Percentiles rank a stretch among this genome's conserved stretches.
Conservation (phyloP, 2,797 vertebrate genomes). For the Nothura maculosa region DNA sequence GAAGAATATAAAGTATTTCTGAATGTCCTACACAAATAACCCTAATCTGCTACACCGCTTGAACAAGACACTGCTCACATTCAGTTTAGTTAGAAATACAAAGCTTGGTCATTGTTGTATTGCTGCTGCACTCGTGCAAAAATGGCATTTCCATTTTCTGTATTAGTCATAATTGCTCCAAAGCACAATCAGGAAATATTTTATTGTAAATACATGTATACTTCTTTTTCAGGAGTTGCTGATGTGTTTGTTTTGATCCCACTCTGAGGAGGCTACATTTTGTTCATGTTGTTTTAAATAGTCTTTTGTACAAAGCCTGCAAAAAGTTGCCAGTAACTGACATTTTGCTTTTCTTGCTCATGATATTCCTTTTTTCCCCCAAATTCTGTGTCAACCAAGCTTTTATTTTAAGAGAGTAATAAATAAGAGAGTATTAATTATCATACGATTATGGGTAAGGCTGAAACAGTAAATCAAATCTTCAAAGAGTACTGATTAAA, state of each 20-base stretch:
- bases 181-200: background rate
- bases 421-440: too few relatives aligned
- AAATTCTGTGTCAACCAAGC: background rate
- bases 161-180: background rate
- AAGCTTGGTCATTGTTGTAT: background rate
- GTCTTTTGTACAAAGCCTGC: background rate
- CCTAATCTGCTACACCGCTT: background rate
- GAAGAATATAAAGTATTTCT: background rate
- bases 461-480: background rate
- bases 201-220: background rate
- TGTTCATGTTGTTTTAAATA: background rate
- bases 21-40: background rate
- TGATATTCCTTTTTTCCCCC: background rate
- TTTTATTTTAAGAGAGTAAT: background rate
- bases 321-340: background rate
- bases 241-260: background rate
- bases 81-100: background rate
- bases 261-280: background rate
- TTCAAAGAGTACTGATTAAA: background rate
- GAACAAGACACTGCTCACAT: background rate
- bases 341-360: background rate
- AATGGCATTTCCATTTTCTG: background rate
- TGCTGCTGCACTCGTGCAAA: background rate
- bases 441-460: background rate
- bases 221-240: background rate